phyloP scores from a whole-genome alignment of 2,797 vertebrate species.

The Podarcis lilfordi region DNA sequence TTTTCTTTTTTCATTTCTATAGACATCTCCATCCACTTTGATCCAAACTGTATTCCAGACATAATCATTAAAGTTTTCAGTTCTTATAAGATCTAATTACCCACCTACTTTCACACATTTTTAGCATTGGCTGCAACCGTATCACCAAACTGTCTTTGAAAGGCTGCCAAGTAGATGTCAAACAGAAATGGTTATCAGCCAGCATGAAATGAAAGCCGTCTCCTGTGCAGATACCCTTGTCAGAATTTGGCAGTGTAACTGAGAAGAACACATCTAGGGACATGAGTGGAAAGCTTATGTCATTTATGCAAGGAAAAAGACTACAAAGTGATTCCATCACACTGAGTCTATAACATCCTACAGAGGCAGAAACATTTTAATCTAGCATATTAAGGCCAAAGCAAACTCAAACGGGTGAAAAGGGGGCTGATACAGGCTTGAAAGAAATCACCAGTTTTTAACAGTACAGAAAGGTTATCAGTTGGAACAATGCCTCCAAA shows the following conservation, averaged over 20 bases:
- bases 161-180: slow-evolving; percentile 39
- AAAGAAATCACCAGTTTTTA: slow-evolving; percentile 19
- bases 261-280: slow-evolving; percentile 19
- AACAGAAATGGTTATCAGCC: slow-evolving; percentile 37
- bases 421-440: not conserved
- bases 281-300: slow-evolving; percentile 42
- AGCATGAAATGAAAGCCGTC: slow-evolving; percentile 41
- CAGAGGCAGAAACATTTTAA: slow-evolving; percentile 40
- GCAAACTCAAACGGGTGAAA: not conserved
- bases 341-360: slow-evolving; percentile 16
- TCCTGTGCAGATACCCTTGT: slow-evolving; percentile 34
- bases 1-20: not conserved
- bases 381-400: slow-evolving; percentile 30
- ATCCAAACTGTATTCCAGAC: slow-evolving; percentile 33
- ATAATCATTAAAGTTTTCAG: slow-evolving; percentile 34
- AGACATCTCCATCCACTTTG: slow-evolving; percentile 14
- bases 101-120: slow-evolving; percentile 26
- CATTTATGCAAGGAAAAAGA: slow-evolving; percentile 3
- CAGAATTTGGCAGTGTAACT: slow-evolving; percentile 27
- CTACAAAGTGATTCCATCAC: slow-evolving; percentile 39
- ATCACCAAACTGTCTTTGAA: slow-evolving; percentile 42
- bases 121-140: slow-evolving; percentile 30
- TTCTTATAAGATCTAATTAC: slow-evolving; percentile 43
- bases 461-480: not conserved
- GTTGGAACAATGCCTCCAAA: not conserved